Conservation (phyloP, 2,113 vertebrate species). For the Anarhynchus alexandrinus region DNA sequence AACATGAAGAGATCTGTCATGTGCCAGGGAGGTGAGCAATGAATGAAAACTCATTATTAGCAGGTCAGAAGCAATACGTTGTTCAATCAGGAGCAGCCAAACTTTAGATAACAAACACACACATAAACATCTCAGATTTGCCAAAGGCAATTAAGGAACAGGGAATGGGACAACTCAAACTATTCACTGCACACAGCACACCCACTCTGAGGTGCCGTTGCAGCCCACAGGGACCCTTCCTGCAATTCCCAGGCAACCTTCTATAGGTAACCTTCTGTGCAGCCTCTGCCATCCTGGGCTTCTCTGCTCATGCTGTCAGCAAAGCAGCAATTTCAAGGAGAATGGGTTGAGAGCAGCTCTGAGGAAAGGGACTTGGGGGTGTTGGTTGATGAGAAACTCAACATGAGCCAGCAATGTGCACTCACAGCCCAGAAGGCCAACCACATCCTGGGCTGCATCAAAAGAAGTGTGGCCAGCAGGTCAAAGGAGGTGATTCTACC, state of each 20-base stretch:
- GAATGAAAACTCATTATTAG: neutral
- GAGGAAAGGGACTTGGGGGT: no score
- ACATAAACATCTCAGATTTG: neutral
- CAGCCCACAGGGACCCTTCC: neutral
- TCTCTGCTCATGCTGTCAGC: neutral
- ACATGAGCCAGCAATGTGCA: no score
- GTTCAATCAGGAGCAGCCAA: neutral
- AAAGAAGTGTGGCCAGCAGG: no score
- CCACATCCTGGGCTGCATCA: no score
- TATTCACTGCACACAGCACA: neutral
- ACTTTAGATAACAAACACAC: neutral
- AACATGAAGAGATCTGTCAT: neutral
- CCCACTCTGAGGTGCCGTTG: neutral
- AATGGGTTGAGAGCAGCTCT: no score
- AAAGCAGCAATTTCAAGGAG: neutral
- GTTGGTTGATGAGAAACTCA: no score
- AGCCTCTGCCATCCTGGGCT: neutral
- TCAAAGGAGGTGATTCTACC: no score
- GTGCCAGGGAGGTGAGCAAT: neutral
- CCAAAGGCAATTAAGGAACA: neutral
- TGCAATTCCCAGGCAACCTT: neutral
- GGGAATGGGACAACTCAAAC: neutral
- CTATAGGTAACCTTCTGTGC: neutral
- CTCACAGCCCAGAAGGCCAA: no score
- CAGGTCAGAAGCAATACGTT: neutral